Base-by-base conservation (phyloP, 2,888 invertebrate genomes). In the Troides aeacus region DNA sequence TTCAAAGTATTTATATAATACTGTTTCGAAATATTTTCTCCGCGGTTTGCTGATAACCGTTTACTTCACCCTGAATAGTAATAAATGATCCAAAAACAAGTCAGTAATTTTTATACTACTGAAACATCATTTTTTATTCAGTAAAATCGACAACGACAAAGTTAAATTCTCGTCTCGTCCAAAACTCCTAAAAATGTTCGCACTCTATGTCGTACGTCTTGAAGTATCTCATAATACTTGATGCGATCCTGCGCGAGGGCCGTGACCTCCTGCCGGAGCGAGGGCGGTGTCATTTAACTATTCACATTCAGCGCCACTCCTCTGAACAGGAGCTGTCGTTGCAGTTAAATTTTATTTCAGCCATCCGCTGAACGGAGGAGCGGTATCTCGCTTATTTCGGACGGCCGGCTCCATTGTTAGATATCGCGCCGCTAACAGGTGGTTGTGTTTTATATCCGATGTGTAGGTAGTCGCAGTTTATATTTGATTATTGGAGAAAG, bases 181-280 rank as follows among this genome's bases (percentile, higher is more conserved):
- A 61, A 8, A 42, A 24, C 30, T 2, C 30, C 15, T 12, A 30
- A 30, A 21, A 7, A 7, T 21, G 17, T n/a, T 62, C 50, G 23
- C 18, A 21, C 24, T 62, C 42, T 42, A 4, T 30, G 62, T 56
- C 10, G 2, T 42, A n/a, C 67, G 62, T 67, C 62, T 57, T 68
- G 62, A 68, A 68, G n/a, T 64, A 62, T 67, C 57, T 68, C 67
- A 62, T 68, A 68, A 68, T 46, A 62, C 46, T 62, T 42, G 57
- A 39, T 15, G 56, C 66, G 36, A 42, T 46, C 62, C 30, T 50
- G 30, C 50, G 30, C 62, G 46, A 12, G n/a, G 21, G 30, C 62
- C 42, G 62, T 46, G 61, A 36, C 61, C n/a, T n/a, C 62, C 30
- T 2, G 62, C 42, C 53, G 62, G 39, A 62, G 46, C n/a, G 53